A percentile compares a stretch with the other conserved stretches of the same genome.
Evolutionary conservation across 1,140 invertebrate genomes (phyloP).

Genomic region (Drosophila neocordata): DNA sequence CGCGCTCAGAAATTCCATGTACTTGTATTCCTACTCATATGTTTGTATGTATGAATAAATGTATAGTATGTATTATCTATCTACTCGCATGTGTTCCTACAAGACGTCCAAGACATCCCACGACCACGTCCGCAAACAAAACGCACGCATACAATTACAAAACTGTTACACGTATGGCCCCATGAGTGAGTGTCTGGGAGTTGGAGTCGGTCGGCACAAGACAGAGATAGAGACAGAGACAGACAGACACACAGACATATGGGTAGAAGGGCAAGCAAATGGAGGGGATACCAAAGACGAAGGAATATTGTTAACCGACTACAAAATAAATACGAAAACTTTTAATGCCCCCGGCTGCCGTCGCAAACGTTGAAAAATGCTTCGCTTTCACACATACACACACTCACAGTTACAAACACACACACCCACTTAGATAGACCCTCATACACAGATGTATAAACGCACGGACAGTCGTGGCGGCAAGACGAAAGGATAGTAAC

Average conservation of each 20-base stretch:
- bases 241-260: background rate
- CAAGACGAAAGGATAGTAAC: slow-evolving; percentile 41
- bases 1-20: slow-evolving; percentile 30
- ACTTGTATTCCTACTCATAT: slow-evolving; percentile 43
- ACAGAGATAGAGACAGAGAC: slow-evolving; percentile 27
- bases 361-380: slow-evolving; percentile 76
- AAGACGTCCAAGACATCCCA: slow-evolving; percentile 71
- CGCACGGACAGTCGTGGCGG: slow-evolving; percentile 23
- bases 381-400: slow-evolving; percentile 43
- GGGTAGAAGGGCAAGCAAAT: background rate
- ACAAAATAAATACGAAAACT: slow-evolving; percentile 82
- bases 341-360: slow-evolving; percentile 74
- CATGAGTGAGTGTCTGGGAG: slow-evolving; percentile 20
- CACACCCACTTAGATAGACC: slow-evolving; percentile 18
- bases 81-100: slow-evolving; percentile 30
- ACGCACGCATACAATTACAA: slow-evolving; percentile 78
- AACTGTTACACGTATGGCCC: slow-evolving; percentile 67
- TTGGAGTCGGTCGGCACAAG: slow-evolving; percentile 27
- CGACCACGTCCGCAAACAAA: slow-evolving; percentile 77
- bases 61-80: slow-evolving; percentile 32
- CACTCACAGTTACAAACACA: background rate
- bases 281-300: background rate
- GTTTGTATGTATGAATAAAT: slow-evolving; percentile 14
- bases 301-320: slow-evolving; percentile 81
- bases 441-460: slow-evolving; percentile 16